A percentile compares a stretch with the other conserved stretches of the same genome.
Evolutionary conservation across 2,888 invertebrate genomes (phyloP).

Genomic region (Drosophila pseudotakahashii): DNA sequence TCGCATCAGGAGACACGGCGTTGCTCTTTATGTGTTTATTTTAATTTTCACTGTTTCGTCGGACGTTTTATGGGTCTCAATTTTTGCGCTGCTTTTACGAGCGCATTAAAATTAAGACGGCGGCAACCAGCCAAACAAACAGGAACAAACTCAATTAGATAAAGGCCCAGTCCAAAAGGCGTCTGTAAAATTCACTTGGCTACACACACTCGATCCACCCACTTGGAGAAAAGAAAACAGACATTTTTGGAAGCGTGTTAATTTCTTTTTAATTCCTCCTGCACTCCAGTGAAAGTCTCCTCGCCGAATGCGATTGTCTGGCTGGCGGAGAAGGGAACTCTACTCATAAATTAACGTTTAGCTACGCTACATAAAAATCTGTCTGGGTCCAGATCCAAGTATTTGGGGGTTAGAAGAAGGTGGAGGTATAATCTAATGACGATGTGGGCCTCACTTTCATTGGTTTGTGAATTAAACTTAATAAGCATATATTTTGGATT

Average conservation of each 20-base stretch:
- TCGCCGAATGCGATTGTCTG: constrained; percentile 14
- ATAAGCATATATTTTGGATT: neutral
- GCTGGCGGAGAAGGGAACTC: neutral
- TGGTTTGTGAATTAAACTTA: neutral
- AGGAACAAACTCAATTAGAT: constrained; percentile 74
- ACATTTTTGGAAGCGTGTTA: constrained; percentile 68
- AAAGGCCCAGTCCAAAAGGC: constrained; percentile 40
- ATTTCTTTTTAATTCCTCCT: constrained; percentile 73
- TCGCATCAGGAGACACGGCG: constrained; percentile 11
- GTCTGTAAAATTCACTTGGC: constrained; percentile 70
- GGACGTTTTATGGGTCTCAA: constrained; percentile 68
- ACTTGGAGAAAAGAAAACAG: constrained; percentile 23
- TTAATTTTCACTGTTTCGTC: constrained; percentile 72
- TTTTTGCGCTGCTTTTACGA: constrained; percentile 77
- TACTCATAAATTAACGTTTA: constrained; percentile 73
- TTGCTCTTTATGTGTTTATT: constrained; percentile 69
- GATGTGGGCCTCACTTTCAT: neutral
- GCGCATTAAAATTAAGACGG: constrained; percentile 74
- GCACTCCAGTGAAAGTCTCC: constrained; percentile 32
- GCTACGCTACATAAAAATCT: constrained; percentile 76
- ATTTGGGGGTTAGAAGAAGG: neutral
- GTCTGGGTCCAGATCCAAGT: constrained; percentile 44
- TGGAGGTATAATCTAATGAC: constrained; percentile 10
- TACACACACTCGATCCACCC: constrained; percentile 52
- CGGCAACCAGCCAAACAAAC: constrained; percentile 40